Conservation (phyloP, 2,113 vertebrate genomes). For the Protobothrops mucrosquamatus region DNA sequence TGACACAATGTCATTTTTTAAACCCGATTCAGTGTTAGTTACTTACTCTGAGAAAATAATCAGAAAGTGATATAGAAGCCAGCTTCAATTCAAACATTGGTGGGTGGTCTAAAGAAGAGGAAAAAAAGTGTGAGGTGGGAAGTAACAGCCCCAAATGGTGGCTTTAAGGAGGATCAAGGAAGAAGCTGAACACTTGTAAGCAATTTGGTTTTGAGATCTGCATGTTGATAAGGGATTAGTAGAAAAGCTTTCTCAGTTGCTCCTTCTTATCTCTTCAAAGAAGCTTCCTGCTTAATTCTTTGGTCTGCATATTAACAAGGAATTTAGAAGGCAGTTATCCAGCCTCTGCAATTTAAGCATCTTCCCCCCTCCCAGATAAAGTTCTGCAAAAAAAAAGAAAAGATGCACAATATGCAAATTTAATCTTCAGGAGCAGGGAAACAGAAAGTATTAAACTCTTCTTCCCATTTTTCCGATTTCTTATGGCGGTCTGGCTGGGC, state of each 20-base stretch:
- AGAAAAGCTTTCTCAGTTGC: neutral
- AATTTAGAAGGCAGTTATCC: neutral
- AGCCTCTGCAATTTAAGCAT: neutral
- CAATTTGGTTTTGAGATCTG: neutral
- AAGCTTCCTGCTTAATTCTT: neutral
- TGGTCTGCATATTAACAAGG: neutral
- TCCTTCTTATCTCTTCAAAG: neutral
- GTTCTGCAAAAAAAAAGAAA: neutral
- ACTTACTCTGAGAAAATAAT: slow-evolving; percentile 47
- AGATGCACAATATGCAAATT: neutral
- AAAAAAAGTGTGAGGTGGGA: neutral
- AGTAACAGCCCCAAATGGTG: neutral
- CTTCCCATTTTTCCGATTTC: neutral
- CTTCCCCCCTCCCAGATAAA: neutral
- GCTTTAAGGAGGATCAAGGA: neutral
- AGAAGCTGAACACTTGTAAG: accelerated
- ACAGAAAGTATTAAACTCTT: neutral
- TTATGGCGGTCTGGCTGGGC: neutral
- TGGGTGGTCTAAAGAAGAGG: slow-evolving; percentile 9
- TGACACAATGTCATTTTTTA: slow-evolving; percentile 21
- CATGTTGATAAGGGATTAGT: neutral
- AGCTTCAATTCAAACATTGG: slow-evolving; percentile 27
- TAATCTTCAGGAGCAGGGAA: neutral
- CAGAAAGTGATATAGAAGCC: slow-evolving; percentile 31
- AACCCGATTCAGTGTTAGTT: slow-evolving; percentile 31